Conservation (phyloP, 2,888 invertebrate species). For the Keiferia lycopersicella region DNA sequence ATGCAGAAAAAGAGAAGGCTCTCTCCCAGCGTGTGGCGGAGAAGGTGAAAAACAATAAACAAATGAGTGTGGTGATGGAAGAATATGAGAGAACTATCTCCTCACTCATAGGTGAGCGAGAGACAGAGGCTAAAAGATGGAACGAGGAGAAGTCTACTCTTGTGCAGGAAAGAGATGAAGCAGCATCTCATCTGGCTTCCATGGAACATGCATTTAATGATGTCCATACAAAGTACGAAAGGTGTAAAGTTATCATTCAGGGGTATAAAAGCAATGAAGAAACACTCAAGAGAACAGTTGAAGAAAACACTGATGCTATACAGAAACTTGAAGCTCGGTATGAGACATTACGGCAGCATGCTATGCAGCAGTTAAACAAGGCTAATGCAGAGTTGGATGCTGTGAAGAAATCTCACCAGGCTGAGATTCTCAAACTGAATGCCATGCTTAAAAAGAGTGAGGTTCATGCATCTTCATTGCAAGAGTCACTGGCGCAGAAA, state of each 20-base stretch:
- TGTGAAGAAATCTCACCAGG: conserved; percentile 87
- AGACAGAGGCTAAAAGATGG: conserved; percentile 84
- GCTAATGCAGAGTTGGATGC: conserved; percentile 90
- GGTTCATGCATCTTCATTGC: conserved; percentile 91
- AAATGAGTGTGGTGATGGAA: conserved; percentile 87
- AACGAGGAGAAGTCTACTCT: conserved; percentile 78
- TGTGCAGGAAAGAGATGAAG: conserved; percentile 82
- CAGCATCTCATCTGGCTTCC: conserved; percentile 83
- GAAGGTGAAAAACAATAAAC: conserved; percentile 78
- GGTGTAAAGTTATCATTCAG: conserved; percentile 83
- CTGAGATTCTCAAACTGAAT: conserved; percentile 91
- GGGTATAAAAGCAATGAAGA: conserved; percentile 85
- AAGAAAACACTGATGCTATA: conserved; percentile 87
- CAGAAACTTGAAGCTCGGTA: conserved; percentile 91
- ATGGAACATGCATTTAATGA: conserved; percentile 85
- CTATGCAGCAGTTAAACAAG: conserved; percentile 91
- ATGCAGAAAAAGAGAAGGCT: conserved; percentile 76
- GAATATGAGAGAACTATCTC: conserved; percentile 91
- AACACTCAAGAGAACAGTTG: conserved; percentile 85
- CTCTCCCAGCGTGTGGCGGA: conserved; percentile 75
- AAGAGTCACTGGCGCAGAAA: conserved; percentile 93
- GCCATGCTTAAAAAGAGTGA: conserved; percentile 95
- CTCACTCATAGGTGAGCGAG: conserved; percentile 87
- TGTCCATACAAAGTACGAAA: conserved; percentile 84
- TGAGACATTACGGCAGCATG: conserved; percentile 93